Percentiles rank a stretch among this genome's conserved stretches.
phyloP scores from a whole-genome alignment of 2,888 invertebrate genomes.

The Caenorhabditis japonica region DNA sequence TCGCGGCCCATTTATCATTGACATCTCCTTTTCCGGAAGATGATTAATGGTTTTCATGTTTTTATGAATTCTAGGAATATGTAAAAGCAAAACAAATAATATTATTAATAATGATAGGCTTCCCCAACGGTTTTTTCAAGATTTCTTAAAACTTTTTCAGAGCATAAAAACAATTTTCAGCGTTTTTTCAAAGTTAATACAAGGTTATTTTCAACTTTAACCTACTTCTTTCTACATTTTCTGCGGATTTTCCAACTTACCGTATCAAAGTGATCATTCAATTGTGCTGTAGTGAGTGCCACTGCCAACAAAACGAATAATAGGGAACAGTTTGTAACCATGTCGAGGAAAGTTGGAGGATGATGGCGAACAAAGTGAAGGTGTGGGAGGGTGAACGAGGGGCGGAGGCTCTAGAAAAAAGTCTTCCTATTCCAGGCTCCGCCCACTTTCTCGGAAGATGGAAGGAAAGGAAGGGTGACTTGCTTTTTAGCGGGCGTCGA shows the following conservation, averaged over 20 bases:
- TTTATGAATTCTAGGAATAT: conserved; percentile 11
- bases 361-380: neutral
- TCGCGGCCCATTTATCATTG: conserved; percentile 7
- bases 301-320: conserved; percentile 18
- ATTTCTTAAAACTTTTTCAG: too few relatives aligned
- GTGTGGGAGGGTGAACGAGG: conserved; percentile 9
- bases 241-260: conserved; percentile 11
- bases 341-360: conserved; percentile 7
- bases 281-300: conserved; percentile 15
- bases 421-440: conserved; percentile 15
- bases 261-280: conserved; percentile 28
- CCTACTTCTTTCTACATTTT: too few relatives aligned
- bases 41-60: conserved; percentile 31
- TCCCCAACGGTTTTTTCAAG: neutral
- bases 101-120: neutral
- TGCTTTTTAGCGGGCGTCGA: neutral
- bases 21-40: neutral
- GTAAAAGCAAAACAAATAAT: neutral
- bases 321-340: conserved; percentile 17
- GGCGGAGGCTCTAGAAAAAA: neutral
- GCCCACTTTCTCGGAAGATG: conserved; percentile 28
- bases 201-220: too few relatives aligned
- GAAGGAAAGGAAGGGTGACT: neutral
- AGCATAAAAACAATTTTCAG: too few relatives aligned
- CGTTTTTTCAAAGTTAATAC: too few relatives aligned